Percentiles rank a stretch among this genome's conserved stretches.
These are phyloP conservation scores for Neoarius graeffei DNA, from an alignment of 2,113 vertebrate species.

Conservation along the genomic window DNA sequence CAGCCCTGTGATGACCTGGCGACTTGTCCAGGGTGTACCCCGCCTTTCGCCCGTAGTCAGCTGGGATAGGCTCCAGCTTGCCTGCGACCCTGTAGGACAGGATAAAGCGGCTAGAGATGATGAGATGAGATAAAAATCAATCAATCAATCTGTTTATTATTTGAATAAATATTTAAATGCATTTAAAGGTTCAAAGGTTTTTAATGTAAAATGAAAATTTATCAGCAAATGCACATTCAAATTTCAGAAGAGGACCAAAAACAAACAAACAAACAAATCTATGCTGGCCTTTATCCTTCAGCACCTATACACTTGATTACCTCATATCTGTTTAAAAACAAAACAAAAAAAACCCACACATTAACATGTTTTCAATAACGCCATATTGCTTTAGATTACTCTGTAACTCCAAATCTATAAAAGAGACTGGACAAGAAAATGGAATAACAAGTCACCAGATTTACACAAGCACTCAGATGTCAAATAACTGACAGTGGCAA, in stretches of 20 bases:
- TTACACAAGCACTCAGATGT: conserved; percentile 9
- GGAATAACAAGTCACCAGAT: not conserved
- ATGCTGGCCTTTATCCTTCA: not conserved
- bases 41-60: too few relatives aligned
- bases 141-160: not conserved
- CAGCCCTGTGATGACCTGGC: too few relatives aligned
- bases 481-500: not conserved
- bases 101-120: too few relatives aligned
- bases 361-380: not conserved
- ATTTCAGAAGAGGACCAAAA: not conserved
- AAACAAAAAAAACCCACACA: not conserved
- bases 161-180: not conserved
- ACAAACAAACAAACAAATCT: not conserved
- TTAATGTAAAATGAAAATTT: conserved; percentile 37
- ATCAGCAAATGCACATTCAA: not conserved
- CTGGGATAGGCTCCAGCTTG: too few relatives aligned
- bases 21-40: too few relatives aligned
- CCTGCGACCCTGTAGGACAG: too few relatives aligned
- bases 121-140: too few relatives aligned
- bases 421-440: not conserved
- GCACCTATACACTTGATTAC: not conserved
- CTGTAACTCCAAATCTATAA: not conserved
- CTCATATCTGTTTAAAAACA: not conserved
- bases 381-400: not conserved
- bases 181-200: conserved; percentile 9